Evolutionary conservation across 2,888 invertebrate species (phyloP).

Genomic region (Apantesis nais): DNA sequence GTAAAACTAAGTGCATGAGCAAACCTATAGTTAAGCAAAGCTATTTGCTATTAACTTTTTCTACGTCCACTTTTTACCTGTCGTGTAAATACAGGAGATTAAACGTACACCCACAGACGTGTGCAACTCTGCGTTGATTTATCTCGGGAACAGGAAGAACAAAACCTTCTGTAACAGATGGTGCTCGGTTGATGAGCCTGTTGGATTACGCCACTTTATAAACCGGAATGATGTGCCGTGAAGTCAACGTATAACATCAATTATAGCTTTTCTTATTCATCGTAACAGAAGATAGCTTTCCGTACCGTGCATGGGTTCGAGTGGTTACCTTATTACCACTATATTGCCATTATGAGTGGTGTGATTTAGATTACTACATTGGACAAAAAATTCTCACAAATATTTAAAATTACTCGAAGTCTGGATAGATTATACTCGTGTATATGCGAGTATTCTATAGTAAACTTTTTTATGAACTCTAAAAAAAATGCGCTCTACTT

Average conservation of each 20-base stretch:
- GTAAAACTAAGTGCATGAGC: conserved; percentile 1
- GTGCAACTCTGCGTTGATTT: conserved; percentile 11
- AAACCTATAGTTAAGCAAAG: neutral
- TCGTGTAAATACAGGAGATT: conserved; percentile 1
- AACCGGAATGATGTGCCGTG: neutral
- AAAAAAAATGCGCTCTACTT: neutral
- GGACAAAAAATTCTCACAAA: too few relatives aligned
- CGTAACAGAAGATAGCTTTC: neutral
- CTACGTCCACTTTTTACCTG: neutral
- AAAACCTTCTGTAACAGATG: conserved; percentile 10
- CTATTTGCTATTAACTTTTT: neutral
- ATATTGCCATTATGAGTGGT: neutral
- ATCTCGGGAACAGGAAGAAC: conserved; percentile 6
- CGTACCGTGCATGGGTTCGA: neutral
- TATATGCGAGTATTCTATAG: neutral
- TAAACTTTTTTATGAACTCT: neutral
- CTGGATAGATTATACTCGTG: neutral
- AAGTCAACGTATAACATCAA: neutral
- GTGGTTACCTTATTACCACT: neutral
- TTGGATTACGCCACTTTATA: neutral
- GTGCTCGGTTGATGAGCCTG: conserved; percentile 6
- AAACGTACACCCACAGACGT: neutral
- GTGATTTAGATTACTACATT: neutral
- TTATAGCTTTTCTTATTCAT: neutral
- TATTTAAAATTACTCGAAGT: too few relatives aligned